These are phyloP conservation scores for Trachelipus rathkii DNA, from an alignment of 1,140 invertebrate species.

Conservation along the genomic window DNA sequence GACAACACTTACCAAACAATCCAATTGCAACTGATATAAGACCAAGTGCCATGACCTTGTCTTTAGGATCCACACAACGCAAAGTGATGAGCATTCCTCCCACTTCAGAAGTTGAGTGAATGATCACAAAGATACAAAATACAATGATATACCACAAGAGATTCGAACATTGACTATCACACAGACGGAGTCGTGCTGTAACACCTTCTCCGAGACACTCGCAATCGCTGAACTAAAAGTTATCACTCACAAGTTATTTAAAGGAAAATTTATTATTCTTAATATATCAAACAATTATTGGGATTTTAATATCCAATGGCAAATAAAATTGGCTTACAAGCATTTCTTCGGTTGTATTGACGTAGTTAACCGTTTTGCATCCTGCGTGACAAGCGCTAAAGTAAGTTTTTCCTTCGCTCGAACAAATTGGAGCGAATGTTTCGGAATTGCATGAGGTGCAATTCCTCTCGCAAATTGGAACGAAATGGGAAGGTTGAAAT, in stretches of 20 bases:
- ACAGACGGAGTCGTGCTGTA: constrained; percentile 35
- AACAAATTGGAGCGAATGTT: constrained; percentile 78
- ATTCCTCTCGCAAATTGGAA: constrained; percentile 61
- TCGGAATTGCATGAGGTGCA: constrained; percentile 61
- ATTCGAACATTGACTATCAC: constrained; percentile 46
- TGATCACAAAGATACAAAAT: constrained; percentile 82
- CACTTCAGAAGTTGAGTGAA: constrained; percentile 86
- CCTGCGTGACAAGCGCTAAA: constrained; percentile 85
- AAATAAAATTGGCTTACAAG: constrained; percentile 9
- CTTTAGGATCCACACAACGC: constrained; percentile 81
- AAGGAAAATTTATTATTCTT: no score
- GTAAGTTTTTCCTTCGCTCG: constrained; percentile 71
- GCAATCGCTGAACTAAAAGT: constrained; percentile 66
- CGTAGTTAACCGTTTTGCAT: constrained; percentile 61
- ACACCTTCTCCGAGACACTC: constrained; percentile 59
- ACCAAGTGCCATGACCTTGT: constrained; percentile 90
- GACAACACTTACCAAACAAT: constrained; percentile 67
- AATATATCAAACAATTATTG: not conserved
- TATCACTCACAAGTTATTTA: no score
- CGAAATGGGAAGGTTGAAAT: constrained; percentile 49
- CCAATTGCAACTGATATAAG: constrained; percentile 89
- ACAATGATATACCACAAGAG: constrained; percentile 65
- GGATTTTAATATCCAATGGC: no score
- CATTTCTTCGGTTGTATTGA: constrained; percentile 29
- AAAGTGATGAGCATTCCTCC: constrained; percentile 84